Evolutionary conservation across 2,113 vertebrate genomes (phyloP).

Genomic region (Trichechus manatus): DNA sequence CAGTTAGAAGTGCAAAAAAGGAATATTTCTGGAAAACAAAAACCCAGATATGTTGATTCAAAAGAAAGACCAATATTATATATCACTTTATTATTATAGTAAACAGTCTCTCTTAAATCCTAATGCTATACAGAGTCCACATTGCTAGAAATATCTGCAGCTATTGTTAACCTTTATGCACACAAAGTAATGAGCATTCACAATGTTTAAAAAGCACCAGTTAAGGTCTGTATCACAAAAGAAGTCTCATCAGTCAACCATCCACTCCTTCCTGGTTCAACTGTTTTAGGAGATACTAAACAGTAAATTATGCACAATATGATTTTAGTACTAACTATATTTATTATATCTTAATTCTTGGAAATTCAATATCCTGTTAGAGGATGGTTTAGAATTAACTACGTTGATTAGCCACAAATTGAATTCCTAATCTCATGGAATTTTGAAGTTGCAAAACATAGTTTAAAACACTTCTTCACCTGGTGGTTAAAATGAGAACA

Average conservation of each 20-base stretch:
- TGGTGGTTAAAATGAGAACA: not conserved
- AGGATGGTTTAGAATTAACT: not conserved
- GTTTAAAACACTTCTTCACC: not conserved
- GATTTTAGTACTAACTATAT: not conserved
- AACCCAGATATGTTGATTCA: slow-evolving; percentile 75
- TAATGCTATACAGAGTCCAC: not conserved
- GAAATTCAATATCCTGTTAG: not conserved
- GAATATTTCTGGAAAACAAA: slow-evolving; percentile 94
- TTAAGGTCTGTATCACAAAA: not conserved
- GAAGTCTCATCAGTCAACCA: not conserved
- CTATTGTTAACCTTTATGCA: not conserved
- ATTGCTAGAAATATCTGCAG: not conserved
- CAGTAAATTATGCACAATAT: not conserved
- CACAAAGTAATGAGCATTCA: not conserved
- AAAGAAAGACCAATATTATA: not conserved
- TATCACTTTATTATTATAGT: not conserved
- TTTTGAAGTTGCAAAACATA: slow-evolving; percentile 24
- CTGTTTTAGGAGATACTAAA: not conserved
- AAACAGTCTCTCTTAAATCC: not conserved
- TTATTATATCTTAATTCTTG: not conserved
- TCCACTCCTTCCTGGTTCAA: not conserved
- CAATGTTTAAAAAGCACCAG: not conserved
- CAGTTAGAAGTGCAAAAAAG: slow-evolving; percentile 98
- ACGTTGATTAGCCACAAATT: slow-evolving; percentile 27
- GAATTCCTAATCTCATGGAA: not conserved